These are phyloP conservation scores for Ceratina japonica DNA, from an alignment of 1,140 invertebrate species.

Conservation along the genomic window DNA sequence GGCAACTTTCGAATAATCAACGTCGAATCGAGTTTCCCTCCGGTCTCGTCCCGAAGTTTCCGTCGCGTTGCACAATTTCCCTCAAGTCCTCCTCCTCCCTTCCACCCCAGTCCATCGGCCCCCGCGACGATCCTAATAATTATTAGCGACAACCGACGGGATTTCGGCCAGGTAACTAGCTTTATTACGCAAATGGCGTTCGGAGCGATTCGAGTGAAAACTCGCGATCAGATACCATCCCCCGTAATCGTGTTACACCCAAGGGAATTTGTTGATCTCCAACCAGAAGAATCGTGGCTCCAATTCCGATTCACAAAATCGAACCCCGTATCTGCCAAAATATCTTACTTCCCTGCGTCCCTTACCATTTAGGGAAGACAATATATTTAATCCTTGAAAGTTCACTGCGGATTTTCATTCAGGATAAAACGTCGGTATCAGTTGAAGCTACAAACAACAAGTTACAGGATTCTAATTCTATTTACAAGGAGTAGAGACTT, in stretches of 20 bases:
- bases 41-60: background rate
- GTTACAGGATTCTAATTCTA: too few relatives aligned
- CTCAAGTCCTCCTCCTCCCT: background rate
- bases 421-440: too few relatives aligned
- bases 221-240: background rate
- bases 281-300: background rate
- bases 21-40: conserved; percentile 31
- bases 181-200: background rate
- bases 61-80: conserved; percentile 2
- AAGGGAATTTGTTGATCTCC: background rate
- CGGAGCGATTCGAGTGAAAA: background rate
- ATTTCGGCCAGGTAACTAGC: background rate
- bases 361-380: too few relatives aligned
- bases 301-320: background rate
- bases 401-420: too few relatives aligned
- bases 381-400: too few relatives aligned
- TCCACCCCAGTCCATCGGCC: background rate
- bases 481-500: too few relatives aligned
- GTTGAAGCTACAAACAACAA: too few relatives aligned
- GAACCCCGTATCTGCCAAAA: background rate
- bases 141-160: conserved; percentile 2
- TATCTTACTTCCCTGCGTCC: too few relatives aligned
- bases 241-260: too few relatives aligned
- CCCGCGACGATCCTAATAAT: conserved; percentile 14
- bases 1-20: conserved; percentile 32